These are phyloP conservation scores for Endotricha flammealis DNA, from an alignment of 2,888 invertebrate species.

Conservation along the genomic window DNA sequence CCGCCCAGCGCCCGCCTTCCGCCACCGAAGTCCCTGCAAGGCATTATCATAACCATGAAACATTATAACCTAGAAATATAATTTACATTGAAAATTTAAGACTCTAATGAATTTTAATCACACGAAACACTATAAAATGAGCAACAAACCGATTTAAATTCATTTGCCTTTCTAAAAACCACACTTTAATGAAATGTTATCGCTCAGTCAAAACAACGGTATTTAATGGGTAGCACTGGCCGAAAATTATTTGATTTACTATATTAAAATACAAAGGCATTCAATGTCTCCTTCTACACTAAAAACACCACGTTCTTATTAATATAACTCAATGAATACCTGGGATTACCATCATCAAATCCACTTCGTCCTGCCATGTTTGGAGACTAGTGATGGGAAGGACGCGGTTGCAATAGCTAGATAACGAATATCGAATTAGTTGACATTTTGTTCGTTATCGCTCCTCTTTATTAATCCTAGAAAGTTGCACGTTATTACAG, in stretches of 20 bases:
- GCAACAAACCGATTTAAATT: conserved; percentile 32
- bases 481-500: too few relatives aligned
- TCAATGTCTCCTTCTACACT: conserved; percentile 20
- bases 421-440: too few relatives aligned
- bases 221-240: conserved; percentile 19
- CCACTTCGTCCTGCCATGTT: conserved; percentile 95
- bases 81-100: conserved; percentile 14
- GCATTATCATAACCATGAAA: conserved; percentile 69
- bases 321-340: conserved; percentile 75
- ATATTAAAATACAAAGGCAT: conserved; percentile 22
- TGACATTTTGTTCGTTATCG: too few relatives aligned
- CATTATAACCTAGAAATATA: conserved; percentile 65
- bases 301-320: conserved; percentile 23
- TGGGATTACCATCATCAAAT: conserved; percentile 88
- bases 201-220: conserved; percentile 52
- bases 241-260: conserved; percentile 18
- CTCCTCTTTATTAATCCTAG: too few relatives aligned
- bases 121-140: conserved; percentile 21
- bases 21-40: conserved; percentile 73
- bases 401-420: too few relatives aligned
- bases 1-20: conserved; percentile 80
- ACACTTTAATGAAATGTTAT: conserved; percentile 64
- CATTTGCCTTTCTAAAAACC: conserved; percentile 42
- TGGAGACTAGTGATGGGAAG: conserved; percentile 78
- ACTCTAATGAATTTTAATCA: conserved; percentile 12